Percentiles rank a stretch among this genome's conserved stretches.
These are phyloP conservation scores for Alectura lathami DNA, from an alignment of 2,113 vertebrate genomes.

Conservation along the genomic window DNA sequence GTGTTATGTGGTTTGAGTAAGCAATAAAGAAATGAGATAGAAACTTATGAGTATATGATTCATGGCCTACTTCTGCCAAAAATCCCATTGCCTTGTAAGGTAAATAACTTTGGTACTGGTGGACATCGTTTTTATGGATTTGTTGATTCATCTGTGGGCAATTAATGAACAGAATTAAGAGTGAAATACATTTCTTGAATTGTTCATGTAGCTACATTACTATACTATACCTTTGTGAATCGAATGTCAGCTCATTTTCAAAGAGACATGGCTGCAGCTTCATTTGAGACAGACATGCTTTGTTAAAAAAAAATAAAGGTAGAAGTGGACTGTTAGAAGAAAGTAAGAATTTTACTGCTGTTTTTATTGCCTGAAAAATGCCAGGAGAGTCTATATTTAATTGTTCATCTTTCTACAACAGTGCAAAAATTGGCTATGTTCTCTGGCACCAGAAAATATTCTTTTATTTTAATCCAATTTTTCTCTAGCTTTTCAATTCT, in stretches of 20 bases:
- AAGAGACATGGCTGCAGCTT: neutral
- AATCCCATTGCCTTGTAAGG: neutral
- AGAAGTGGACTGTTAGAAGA: neutral
- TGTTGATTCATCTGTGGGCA: neutral
- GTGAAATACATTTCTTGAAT: neutral
- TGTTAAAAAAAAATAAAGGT: neutral
- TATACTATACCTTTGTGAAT: neutral
- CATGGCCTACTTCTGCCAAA: neutral
- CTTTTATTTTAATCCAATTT: neutral
- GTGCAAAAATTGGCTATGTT: neutral
- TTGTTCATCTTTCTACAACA: neutral
- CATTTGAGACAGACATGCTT: neutral
- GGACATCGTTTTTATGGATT: neutral
- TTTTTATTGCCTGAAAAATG: constrained; percentile 6
- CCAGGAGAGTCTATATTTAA: neutral
- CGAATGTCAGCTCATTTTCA: neutral
- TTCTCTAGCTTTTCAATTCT: neutral
- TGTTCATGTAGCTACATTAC: neutral
- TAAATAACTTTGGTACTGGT: neutral
- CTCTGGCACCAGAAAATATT: neutral
- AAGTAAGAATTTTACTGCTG: neutral
- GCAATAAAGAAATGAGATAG: neutral
- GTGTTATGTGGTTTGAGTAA: neutral
- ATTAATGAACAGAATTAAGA: neutral
- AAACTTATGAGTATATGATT: neutral